Evolutionary conservation across 37 sponge, comb jelly and placozoan species (phyloP), one percentile per base, ranked within the genome.

Genomic region (Theonella swinhoei): DNA sequence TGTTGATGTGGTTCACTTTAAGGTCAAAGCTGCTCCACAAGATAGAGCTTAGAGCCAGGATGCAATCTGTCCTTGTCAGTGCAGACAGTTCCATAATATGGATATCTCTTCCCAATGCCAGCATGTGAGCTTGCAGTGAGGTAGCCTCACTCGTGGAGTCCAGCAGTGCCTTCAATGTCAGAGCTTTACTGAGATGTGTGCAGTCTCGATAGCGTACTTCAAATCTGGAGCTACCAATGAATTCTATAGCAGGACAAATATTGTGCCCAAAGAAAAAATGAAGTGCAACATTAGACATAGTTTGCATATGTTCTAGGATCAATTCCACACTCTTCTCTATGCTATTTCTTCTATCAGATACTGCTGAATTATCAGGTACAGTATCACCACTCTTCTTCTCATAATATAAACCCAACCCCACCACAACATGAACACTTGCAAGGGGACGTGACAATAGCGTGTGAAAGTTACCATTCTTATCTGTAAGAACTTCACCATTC

Each of bases 121-220:
- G 76, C 8, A 91, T 30, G 62, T 94, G 89, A 19, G 94, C 88
- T 74, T 96, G 96, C 0, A 94, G 74, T 22, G 86, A 74, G 79
- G 43, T 73, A 1, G 78, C 88, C 64, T 87, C 84, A 2, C 26
- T 68, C 4, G 61, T 36, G 11, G 84, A 42, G 28, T 33, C 34
- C n/a, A 93, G 69, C 60, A 96, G 74, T 23, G 62, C 68, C 73
- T 84, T 78, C 14, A 93, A 70, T 0, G 96, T 91, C n/a, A 81
- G 42, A 2, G 95, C 95, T 32, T 83, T 88, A 74, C 79, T 96
- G 85, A 96, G 88, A 69, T 92, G 95, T 25, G 89, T 85, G 25
- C 87, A 85, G 72, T 96, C 96, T 29, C 39, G 3, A 62, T 96
- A 96, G 26, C 67, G 42, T n/a, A 69, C 70, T 22, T 72, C 33